phyloP scores from a whole-genome alignment of 64 coral and sea anemone genomes.

The Montipora sp. region DNA sequence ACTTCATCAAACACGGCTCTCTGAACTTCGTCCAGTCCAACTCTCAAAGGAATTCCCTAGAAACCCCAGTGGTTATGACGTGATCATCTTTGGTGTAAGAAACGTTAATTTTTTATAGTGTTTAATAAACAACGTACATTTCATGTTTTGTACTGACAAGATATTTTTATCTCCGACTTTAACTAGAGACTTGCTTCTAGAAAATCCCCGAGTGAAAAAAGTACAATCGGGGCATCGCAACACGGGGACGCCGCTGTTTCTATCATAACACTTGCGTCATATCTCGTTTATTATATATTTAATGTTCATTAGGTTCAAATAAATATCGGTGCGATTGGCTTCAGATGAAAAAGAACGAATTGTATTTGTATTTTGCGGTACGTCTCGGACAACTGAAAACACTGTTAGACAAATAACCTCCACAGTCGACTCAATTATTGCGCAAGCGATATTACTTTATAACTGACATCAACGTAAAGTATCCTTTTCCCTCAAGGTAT shows the following conservation, averaged over 20 bases:
- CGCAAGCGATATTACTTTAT: too few relatives aligned
- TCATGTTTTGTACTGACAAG: too few relatives aligned
- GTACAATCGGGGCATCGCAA: background rate
- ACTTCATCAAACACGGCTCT: background rate
- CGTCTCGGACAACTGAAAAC: background rate
- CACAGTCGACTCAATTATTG: too few relatives aligned
- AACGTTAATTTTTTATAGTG: constrained; percentile 31
- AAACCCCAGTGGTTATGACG: background rate
- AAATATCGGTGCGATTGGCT: background rate
- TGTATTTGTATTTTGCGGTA: background rate
- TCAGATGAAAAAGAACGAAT: background rate
- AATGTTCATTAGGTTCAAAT: background rate
- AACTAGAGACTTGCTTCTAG: background rate
- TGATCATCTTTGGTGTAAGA: background rate
- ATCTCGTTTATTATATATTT: background rate
- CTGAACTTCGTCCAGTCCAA: too few relatives aligned
- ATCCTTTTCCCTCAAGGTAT: too few relatives aligned
- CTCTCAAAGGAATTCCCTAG: too few relatives aligned
- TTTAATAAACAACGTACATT: background rate
- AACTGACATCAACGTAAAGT: too few relatives aligned
- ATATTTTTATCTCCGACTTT: too few relatives aligned
- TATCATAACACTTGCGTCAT: constrained; percentile 20
- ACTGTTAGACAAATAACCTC: too few relatives aligned
- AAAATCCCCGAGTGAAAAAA: background rate
- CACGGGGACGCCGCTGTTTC: background rate